Evolutionary conservation across 1,140 invertebrate species (phyloP).

Genomic region (Drosophila sp.): DNA sequence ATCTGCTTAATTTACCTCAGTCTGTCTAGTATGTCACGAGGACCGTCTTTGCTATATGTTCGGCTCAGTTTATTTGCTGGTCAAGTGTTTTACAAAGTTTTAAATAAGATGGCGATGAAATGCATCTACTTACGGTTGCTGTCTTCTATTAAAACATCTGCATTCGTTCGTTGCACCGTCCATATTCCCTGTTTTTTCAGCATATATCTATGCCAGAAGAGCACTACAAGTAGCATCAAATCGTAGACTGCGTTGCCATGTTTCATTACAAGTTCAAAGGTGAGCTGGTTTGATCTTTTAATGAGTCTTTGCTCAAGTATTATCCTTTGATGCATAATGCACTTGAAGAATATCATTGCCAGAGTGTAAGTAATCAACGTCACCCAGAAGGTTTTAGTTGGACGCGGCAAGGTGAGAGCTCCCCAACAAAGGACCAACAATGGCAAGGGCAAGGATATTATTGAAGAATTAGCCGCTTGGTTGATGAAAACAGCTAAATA

Average conservation of each 20-base stretch:
- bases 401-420: slow-evolving; percentile 96
- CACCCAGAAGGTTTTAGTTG: slow-evolving; percentile 98
- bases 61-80: slow-evolving; percentile 23
- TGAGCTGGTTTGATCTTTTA: slow-evolving; percentile 88
- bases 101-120: neutral
- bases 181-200: slow-evolving; percentile 69
- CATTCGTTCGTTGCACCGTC: slow-evolving; percentile 43
- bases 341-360: slow-evolving; percentile 95
- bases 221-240: slow-evolving; percentile 92
- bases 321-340: slow-evolving; percentile 97
- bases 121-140: slow-evolving; percentile 20
- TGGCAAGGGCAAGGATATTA: slow-evolving; percentile 95
- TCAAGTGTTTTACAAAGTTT: neutral
- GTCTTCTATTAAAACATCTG: slow-evolving; percentile 18
- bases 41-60: slow-evolving; percentile 27
- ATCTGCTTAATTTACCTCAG: slow-evolving; percentile 42
- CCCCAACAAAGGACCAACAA: slow-evolving; percentile 99
- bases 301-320: slow-evolving; percentile 89
- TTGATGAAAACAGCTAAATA: slow-evolving; percentile 97
- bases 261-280: slow-evolving; percentile 94
- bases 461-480: slow-evolving; percentile 90
- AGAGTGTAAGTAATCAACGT: slow-evolving; percentile 98
- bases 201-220: slow-evolving; percentile 97
- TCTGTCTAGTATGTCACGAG: slow-evolving; percentile 34
- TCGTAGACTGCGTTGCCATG: slow-evolving; percentile 95